Conservation (phyloP, 2,888 invertebrate species). For the Pegoplata infirma region DNA sequence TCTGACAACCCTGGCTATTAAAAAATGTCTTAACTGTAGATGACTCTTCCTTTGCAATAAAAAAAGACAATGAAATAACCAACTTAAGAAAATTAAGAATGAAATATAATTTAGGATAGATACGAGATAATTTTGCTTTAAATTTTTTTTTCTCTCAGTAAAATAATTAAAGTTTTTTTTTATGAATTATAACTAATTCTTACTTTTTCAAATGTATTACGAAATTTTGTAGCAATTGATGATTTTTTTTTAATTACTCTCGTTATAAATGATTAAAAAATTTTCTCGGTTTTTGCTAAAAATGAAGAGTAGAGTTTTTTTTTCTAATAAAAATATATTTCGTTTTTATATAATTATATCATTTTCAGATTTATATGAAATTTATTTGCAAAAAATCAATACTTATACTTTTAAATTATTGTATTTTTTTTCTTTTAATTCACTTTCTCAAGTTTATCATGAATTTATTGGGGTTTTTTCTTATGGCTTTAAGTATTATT, state of each 20-base stretch:
- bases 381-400: constrained; percentile 59
- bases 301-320: background rate
- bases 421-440: constrained; percentile 14
- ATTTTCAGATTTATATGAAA: constrained; percentile 46
- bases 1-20: constrained; percentile 20
- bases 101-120: background rate
- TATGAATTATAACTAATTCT: background rate
- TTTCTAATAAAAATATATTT: constrained; percentile 28
- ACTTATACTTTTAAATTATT: constrained; percentile 33
- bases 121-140: background rate
- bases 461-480: constrained; percentile 8
- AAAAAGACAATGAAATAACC: background rate
- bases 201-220: background rate
- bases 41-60: constrained; percentile 30
- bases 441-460: constrained; percentile 37
- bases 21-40: constrained; percentile 36
- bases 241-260: background rate
- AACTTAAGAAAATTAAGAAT: constrained; percentile 5
- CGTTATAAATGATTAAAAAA: background rate
- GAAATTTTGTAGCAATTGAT: background rate
- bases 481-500: constrained; percentile 42
- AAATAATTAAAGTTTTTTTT: background rate
- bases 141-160: background rate
- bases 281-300: background rate
- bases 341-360: constrained; percentile 45